Conservation (phyloP, 2,113 vertebrate species). For the Pelodiscus sinensis region DNA sequence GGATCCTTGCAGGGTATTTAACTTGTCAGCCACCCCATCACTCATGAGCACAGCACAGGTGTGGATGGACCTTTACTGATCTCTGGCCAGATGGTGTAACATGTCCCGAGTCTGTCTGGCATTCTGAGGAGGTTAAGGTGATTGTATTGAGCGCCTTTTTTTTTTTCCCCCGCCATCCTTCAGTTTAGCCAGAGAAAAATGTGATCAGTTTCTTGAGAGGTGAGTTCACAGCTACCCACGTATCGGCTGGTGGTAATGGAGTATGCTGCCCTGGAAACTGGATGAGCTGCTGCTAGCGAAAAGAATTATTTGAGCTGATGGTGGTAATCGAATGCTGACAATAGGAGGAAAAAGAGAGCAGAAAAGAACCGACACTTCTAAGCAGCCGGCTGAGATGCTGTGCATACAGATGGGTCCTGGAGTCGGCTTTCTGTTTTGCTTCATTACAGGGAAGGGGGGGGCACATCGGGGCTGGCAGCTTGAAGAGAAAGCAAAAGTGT, state of each 20-base stretch:
- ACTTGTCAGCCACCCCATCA: slow-evolving; percentile 9
- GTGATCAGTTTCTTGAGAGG: background rate
- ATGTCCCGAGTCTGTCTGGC: background rate
- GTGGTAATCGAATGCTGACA: slow-evolving; percentile 28
- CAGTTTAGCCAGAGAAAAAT: slow-evolving; percentile 2
- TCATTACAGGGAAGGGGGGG: slow-evolving; percentile 10
- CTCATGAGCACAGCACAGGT: background rate
- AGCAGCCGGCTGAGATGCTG: background rate
- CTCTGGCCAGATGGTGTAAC: background rate
- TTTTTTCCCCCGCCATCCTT: background rate
- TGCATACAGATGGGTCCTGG: background rate
- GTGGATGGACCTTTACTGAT: background rate
- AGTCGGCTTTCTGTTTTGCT: background rate
- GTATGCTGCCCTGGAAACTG: slow-evolving; percentile 20
- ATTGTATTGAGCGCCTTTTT: background rate
- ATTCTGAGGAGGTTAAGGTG: background rate
- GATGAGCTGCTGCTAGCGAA: background rate
- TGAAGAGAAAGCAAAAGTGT: background rate
- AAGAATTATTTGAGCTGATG: slow-evolving; percentile 40
- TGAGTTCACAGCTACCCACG: slow-evolving; percentile 6
- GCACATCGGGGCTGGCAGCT: background rate
- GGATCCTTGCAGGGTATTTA: background rate
- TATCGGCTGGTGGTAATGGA: background rate
- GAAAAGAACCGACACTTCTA: background rate
- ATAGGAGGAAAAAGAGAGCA: slow-evolving; percentile 1